Evolutionary conservation across 2,113 vertebrate species (phyloP).

Genomic region (Conger conger): DNA sequence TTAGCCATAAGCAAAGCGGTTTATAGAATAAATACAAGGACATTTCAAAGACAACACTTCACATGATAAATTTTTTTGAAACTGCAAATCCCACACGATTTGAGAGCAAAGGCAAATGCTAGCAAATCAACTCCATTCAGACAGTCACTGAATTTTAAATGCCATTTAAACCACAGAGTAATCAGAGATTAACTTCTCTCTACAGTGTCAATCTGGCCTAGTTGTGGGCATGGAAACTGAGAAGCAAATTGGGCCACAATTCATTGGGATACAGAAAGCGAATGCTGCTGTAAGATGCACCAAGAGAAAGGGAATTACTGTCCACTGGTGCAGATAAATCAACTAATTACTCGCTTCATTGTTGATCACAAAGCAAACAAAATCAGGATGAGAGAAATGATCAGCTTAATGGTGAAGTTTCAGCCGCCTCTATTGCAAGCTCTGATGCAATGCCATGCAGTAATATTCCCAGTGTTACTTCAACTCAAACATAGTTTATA

Average conservation of each 20-base stretch:
- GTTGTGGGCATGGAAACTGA: background rate
- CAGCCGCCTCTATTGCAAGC: background rate
- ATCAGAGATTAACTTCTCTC: background rate
- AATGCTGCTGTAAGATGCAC: background rate
- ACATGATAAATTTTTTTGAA: too few relatives aligned
- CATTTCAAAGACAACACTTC: background rate
- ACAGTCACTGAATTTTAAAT: background rate
- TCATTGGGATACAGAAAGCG: background rate
- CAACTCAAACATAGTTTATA: too few relatives aligned
- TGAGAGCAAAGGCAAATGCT: background rate
- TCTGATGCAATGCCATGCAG: too few relatives aligned
- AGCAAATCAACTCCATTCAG: background rate
- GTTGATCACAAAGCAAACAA: background rate
- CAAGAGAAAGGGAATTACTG: background rate
- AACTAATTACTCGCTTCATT: background rate
- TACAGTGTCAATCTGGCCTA: background rate
- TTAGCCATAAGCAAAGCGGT: background rate
- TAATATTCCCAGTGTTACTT: too few relatives aligned
- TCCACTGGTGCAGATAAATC: background rate
- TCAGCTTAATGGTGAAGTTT: background rate
- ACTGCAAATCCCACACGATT: background rate
- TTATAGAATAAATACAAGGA: background rate
- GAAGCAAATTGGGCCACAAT: background rate
- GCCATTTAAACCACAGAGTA: background rate
- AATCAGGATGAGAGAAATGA: background rate